These are phyloP conservation scores for Zaprionus camerounensis DNA, from an alignment of 1,140 invertebrate genomes.

Conservation along the genomic window DNA sequence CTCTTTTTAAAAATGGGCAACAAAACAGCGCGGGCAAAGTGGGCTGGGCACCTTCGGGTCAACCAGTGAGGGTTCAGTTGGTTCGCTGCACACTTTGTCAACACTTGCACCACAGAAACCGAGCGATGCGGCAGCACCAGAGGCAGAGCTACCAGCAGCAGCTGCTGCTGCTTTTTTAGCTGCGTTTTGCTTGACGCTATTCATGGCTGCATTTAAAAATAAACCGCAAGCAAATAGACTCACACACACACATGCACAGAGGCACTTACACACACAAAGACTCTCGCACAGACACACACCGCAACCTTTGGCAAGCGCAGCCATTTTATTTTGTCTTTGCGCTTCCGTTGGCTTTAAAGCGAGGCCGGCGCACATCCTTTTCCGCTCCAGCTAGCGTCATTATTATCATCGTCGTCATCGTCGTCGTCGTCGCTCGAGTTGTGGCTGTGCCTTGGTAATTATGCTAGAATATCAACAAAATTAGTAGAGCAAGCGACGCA, in stretches of 20 bases:
- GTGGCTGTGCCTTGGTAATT: constrained; percentile 59
- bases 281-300: constrained; percentile 49
- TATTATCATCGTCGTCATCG: constrained; percentile 3
- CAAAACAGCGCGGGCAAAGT: not conserved
- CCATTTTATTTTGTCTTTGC: constrained; percentile 80
- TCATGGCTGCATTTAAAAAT: constrained; percentile 81
- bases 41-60: constrained; percentile 17
- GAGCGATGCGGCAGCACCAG: constrained; percentile 54
- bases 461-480: constrained; percentile 67
- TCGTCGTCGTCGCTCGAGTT: constrained; percentile 20
- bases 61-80: constrained; percentile 5
- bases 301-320: constrained; percentile 73
- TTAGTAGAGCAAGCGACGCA: constrained; percentile 54
- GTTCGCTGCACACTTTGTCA: constrained; percentile 63
- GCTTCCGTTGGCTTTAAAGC: constrained; percentile 79
- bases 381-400: constrained; percentile 34
- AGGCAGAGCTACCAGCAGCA: too few species aligned
- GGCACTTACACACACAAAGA: constrained; percentile 3
- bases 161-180: too few species aligned
- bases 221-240: constrained; percentile 76
- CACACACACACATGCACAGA: constrained; percentile 26
- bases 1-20: constrained; percentile 53
- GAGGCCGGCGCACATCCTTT: constrained; percentile 64
- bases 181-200: constrained; percentile 60
- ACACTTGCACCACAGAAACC: constrained; percentile 60